Conservation (phyloP, 1,140 invertebrate species). For the Ladona fulva region DNA sequence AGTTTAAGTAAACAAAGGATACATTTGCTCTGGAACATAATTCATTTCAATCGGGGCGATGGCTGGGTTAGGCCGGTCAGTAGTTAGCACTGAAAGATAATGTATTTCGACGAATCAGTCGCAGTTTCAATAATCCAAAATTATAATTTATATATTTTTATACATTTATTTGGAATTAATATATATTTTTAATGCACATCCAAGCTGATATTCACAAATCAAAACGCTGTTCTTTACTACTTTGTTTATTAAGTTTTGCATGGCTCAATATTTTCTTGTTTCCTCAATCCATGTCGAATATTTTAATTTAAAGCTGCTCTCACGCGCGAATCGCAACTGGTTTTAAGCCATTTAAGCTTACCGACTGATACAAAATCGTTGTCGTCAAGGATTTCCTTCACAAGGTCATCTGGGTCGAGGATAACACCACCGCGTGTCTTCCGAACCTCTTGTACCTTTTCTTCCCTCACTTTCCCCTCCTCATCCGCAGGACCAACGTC, state of each 20-base stretch:
- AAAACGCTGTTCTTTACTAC: too few relatives aligned
- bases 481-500: slow-evolving; percentile 22
- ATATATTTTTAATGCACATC: too few relatives aligned
- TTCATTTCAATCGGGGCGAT: slow-evolving; percentile 46
- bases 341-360: slow-evolving; percentile 29
- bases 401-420: slow-evolving; percentile 47
- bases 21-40: slow-evolving; percentile 52
- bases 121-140: too few relatives aligned
- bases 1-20: slow-evolving; percentile 31
- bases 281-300: too few relatives aligned
- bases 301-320: too few relatives aligned
- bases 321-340: too few relatives aligned
- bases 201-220: too few relatives aligned
- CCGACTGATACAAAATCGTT: slow-evolving; percentile 56
- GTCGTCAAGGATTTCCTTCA: slow-evolving; percentile 49
- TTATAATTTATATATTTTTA: too few relatives aligned
- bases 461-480: slow-evolving; percentile 28
- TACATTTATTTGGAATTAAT: too few relatives aligned
- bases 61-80: slow-evolving; percentile 43
- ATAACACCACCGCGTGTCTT: slow-evolving; percentile 53
- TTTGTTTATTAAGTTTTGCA: too few relatives aligned
- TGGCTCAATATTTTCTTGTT: too few relatives aligned
- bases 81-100: slow-evolving; percentile 43
- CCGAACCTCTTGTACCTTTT: slow-evolving; percentile 45
- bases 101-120: too few relatives aligned